Evolutionary conservation across 1,140 invertebrate genomes (phyloP).

Genomic region (Eurosta solidaginis): DNA sequence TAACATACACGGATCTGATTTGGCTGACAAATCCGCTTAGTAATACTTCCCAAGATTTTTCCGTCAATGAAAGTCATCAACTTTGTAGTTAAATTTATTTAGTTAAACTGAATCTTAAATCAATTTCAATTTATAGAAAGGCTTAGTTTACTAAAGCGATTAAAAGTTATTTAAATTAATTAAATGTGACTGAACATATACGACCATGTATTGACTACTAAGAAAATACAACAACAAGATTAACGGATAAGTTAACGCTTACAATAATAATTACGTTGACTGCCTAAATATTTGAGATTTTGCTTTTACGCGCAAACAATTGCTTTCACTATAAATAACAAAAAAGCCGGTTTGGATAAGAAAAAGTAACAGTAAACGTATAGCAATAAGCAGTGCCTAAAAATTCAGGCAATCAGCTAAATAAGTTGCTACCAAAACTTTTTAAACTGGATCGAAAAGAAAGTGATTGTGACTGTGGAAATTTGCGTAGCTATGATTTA

Average conservation of each 20-base stretch:
- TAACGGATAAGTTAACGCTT: background rate
- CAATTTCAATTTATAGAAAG: too few relatives aligned
- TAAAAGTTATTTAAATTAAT: too few relatives aligned
- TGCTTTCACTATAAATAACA: conserved; percentile 7
- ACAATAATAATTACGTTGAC: background rate
- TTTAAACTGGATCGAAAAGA: conserved; percentile 1
- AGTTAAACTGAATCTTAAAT: too few relatives aligned
- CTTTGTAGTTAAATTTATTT: too few relatives aligned
- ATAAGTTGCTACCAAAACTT: background rate
- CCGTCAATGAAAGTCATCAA: too few relatives aligned
- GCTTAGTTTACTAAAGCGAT: too few relatives aligned
- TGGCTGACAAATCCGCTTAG: too few relatives aligned
- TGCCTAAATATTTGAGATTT: conserved; percentile 19
- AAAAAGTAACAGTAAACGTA: background rate
- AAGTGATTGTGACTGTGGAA: background rate
- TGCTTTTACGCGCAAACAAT: conserved; percentile 12
- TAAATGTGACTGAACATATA: too few relatives aligned
- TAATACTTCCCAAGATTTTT: too few relatives aligned
- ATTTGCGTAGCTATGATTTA: background rate
- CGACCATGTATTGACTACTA: too few relatives aligned
- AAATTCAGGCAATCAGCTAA: background rate
- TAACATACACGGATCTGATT: too few relatives aligned
- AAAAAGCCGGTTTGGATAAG: conserved; percentile 3
- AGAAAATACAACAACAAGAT: too few relatives aligned
- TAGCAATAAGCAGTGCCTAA: background rate